phyloP scores from a whole-genome alignment of 2,888 invertebrate genomes.

The Pollenia griseotomentosa region DNA sequence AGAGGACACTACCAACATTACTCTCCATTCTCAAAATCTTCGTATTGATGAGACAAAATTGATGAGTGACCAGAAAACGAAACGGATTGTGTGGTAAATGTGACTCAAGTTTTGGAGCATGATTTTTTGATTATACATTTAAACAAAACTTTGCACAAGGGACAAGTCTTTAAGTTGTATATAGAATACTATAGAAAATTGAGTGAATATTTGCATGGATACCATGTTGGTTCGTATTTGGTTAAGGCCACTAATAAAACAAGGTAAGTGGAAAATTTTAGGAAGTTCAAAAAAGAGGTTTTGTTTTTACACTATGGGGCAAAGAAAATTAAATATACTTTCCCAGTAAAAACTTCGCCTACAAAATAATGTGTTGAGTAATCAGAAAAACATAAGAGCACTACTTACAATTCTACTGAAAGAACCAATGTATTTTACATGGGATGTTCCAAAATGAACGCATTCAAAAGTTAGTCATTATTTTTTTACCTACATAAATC shows the following conservation, averaged over 20 bases:
- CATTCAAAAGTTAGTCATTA: too few species aligned
- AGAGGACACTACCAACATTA: conserved; percentile 86
- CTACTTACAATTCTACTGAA: too few species aligned
- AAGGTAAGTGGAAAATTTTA: conserved; percentile 78
- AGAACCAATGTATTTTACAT: too few species aligned
- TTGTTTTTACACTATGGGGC: background rate
- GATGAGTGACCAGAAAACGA: background rate
- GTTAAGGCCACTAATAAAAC: conserved; percentile 85
- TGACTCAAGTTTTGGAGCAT: conserved; percentile 84
- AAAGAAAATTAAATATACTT: too few species aligned
- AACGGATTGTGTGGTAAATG: conserved; percentile 74
- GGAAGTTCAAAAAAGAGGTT: background rate
- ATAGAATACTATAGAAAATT: conserved; percentile 88
- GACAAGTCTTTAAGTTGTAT: conserved; percentile 85
- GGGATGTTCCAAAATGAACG: too few species aligned
- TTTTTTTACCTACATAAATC: too few species aligned
- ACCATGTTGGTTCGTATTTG: conserved; percentile 88
- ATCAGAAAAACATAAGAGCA: too few species aligned
- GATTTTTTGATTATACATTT: conserved; percentile 87
- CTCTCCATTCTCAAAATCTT: conserved; percentile 88
- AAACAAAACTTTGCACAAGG: conserved; percentile 84
- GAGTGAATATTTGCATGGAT: conserved; percentile 88
- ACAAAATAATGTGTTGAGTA: too few species aligned
- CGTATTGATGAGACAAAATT: conserved; percentile 84
- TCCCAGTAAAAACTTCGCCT: too few species aligned